Evolutionary conservation across 2,888 invertebrate genomes (phyloP), one percentile per base, ranked within the genome.

Genomic region (Halocaridina rubra): DNA sequence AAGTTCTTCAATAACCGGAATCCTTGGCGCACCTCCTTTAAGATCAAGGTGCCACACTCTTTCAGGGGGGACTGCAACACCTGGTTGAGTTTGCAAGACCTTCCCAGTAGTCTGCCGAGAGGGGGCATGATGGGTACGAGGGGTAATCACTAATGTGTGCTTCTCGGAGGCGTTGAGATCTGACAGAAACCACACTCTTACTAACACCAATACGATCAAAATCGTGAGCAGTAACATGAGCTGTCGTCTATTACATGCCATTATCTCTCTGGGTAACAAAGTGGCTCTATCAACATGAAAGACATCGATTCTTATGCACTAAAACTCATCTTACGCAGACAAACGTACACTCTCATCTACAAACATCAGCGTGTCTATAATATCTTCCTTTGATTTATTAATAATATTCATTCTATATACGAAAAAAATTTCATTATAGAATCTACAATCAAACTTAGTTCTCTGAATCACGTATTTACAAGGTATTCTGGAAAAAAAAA

Each of bases 1-100:
- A 0, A 96, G 89, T 8, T 92, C 91, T 76, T 92, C 90, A 82
- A 94, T 89, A 88, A 92, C 92, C 16, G 89, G 88, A n/a, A 92
- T 85, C 85, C 89, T 91, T 22, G 92, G 92, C 7, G 92, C 92
- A 39, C 92, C 92, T 39, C 93, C 93, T 89, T 93, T 93, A 80
- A 93, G 89, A 89, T 93, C 92, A 75, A 93, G 89, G 89, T 93
- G 92, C 67, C 92, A 92, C 32, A 92, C 46, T 27, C 74, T 32
- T 30, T 86, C 78, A 29, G 33, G 80, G 2, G 86, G 86, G 22
- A 61, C 64, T 24, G 33, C 72, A n/a, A 33, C 10, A 2, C 75
- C 78, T 1, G 24, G 30, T 29, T 69, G 67, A n/a, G 74, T 79
- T 53, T 53, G 61, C 16, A 79, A 64, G 5, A 13, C 19, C 67